These are phyloP conservation scores for Lasioglossum baleicum DNA, from an alignment of 1,140 invertebrate species.

Conservation along the genomic window DNA sequence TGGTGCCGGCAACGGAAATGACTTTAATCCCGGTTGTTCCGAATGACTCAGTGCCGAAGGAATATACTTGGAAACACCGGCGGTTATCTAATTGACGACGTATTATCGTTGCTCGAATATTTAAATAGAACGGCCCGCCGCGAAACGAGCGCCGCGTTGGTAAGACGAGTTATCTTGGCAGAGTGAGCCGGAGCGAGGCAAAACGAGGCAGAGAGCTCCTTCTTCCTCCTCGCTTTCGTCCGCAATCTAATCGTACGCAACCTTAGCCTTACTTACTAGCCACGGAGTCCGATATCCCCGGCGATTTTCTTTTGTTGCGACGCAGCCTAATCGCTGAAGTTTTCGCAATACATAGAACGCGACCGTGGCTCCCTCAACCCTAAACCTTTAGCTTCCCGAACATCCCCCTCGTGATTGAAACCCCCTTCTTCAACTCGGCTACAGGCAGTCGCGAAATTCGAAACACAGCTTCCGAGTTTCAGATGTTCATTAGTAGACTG, in stretches of 20 bases:
- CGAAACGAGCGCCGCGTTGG: background rate
- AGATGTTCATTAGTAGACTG: no score
- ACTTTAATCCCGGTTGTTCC: no score
- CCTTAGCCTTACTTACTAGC: slow-evolving; percentile 27
- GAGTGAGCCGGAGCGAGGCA: no score
- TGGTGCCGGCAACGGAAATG: no score
- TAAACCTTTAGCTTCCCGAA: no score
- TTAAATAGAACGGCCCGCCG: slow-evolving; percentile 28
- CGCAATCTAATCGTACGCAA: slow-evolving; percentile 30
- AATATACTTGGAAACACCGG: background rate
- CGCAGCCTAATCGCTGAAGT: slow-evolving; percentile 7
- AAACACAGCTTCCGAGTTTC: no score
- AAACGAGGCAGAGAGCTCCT: background rate
- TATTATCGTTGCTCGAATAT: slow-evolving; percentile 20
- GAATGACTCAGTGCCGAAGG: background rate
- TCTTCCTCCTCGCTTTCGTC: background rate
- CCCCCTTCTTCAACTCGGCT: no score
- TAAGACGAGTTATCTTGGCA: slow-evolving; percentile 14
- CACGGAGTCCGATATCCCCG: background rate
- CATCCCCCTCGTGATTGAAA: no score
- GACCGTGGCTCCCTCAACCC: background rate
- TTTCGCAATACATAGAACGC: slow-evolving; percentile 9
- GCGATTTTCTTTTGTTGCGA: background rate
- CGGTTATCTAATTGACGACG: slow-evolving; percentile 25
- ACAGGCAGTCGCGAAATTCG: no score